These are phyloP conservation scores for Theocolax elegans DNA, from an alignment of 1,140 invertebrate species.

Conservation along the genomic window DNA sequence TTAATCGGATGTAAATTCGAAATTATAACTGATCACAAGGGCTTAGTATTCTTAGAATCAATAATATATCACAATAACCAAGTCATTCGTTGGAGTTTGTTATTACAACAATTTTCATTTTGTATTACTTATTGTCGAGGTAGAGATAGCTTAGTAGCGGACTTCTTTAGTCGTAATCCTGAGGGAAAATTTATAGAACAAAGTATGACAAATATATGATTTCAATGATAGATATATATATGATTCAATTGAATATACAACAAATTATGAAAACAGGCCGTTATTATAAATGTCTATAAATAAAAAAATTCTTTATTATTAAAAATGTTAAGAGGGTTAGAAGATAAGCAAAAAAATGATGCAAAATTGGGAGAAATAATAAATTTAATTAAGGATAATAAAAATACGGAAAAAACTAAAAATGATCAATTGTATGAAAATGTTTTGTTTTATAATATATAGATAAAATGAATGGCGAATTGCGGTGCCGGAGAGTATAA, in stretches of 20 bases:
- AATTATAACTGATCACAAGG: conserved; percentile 24
- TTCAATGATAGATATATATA: not conserved
- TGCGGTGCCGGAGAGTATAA: not conserved
- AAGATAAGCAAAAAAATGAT: not conserved
- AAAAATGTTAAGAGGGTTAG: too few species aligned
- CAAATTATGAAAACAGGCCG: too few species aligned
- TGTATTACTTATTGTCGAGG: conserved; percentile 52
- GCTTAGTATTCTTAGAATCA: not conserved
- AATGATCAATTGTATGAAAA: not conserved
- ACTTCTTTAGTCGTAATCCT: conserved; percentile 25
- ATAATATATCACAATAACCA: not conserved
- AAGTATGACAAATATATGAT: not conserved
- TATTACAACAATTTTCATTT: conserved; percentile 61
- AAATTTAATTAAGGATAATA: too few species aligned
- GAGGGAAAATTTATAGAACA: not conserved
- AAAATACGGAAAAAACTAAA: not conserved
- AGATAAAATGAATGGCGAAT: not conserved
- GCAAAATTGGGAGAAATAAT: not conserved
- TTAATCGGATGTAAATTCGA: not conserved
- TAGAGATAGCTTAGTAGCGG: conserved; percentile 44
- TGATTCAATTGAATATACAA: too few species aligned
- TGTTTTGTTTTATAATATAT: not conserved
- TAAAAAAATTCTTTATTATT: too few species aligned
- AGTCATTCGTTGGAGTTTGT: conserved; percentile 55
- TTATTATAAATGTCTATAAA: too few species aligned